These are phyloP conservation scores for Brachypteracias leptosomus DNA, from an alignment of 2,113 vertebrate species.

Conservation along the genomic window DNA sequence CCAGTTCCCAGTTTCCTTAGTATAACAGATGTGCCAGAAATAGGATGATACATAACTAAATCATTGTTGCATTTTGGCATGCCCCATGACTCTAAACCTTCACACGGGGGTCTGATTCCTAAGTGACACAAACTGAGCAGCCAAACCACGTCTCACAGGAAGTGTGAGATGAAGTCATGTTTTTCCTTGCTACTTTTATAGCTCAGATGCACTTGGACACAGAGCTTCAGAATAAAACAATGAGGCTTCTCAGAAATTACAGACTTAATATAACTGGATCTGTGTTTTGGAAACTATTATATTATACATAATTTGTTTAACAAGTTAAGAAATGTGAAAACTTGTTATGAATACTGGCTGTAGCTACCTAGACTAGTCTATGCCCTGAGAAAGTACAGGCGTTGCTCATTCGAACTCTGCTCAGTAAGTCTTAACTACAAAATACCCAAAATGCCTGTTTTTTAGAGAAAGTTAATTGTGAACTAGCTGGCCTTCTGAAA, in stretches of 20 bases:
- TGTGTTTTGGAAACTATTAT: neutral
- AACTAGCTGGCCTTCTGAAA: neutral
- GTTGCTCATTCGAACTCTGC: neutral
- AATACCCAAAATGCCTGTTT: neutral
- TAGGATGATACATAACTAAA: neutral
- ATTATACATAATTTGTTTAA: neutral
- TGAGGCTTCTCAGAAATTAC: neutral
- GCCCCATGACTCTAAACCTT: neutral
- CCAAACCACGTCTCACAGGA: neutral
- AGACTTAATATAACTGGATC: neutral
- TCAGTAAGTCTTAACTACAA: neutral
- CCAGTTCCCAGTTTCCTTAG: neutral
- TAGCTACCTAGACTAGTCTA: neutral
- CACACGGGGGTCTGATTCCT: neutral
- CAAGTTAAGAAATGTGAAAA: neutral
- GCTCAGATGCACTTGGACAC: neutral
- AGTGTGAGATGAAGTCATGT: neutral
- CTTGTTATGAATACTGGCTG: neutral
- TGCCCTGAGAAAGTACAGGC: neutral
- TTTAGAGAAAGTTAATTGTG: neutral
- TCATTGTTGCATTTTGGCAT: neutral
- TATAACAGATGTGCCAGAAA: neutral
- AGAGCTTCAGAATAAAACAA: neutral
- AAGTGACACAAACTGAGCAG: neutral
- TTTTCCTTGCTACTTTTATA: neutral